Evolutionary conservation across 1,140 invertebrate species (phyloP), one percentile per base, ranked within the genome.

Genomic region (Drosophila cardini): DNA sequence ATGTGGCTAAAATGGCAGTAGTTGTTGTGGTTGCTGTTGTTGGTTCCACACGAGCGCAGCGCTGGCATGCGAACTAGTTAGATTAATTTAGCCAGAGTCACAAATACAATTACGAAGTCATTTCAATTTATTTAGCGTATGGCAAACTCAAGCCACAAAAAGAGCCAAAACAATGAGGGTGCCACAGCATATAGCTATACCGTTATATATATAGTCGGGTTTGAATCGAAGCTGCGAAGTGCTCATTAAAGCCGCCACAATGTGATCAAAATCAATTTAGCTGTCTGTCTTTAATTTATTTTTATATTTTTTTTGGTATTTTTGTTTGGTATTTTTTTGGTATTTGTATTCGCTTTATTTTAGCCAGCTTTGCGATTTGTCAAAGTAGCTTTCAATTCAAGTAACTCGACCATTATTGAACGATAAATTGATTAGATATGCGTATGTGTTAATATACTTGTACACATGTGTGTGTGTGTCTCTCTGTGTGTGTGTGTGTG

Each of bases 381-480:
- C 82, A 85, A 87, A 87, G 82, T 78, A 75, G 30, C 50, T 53
- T 32, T 61, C 78, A 73, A 80, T 70, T 89, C 56, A 55, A 78
- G 50, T 77, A 65, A 70, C 76, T 83, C 68, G 79, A 77, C 81
- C 78, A 84, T 90, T 91, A 91, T 86, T 80, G 79, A 86, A 65
- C 79, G 84, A 91, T 91, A 91, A 91, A 91, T 91, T 91, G 90
- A 91, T 91, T 91, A 91, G 84, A 90, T 91, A 79, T 81, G 78
- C 72, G 63, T 61, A 56, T 64, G 58, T 53, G 40, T 74, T 36
- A 32, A 53, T 16, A 53, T 36, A 53, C 15, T 21, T 15, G 15
- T 53, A 53, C 32, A 13, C 13, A 36, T 30, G 8, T 15, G 13
- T 13, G 16, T 36, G 8, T 16, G 9, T 13, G 13, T 8, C 10